These are phyloP conservation scores for Carassius auratus DNA, from an alignment of 2,113 vertebrate genomes.

Conservation along the genomic window DNA sequence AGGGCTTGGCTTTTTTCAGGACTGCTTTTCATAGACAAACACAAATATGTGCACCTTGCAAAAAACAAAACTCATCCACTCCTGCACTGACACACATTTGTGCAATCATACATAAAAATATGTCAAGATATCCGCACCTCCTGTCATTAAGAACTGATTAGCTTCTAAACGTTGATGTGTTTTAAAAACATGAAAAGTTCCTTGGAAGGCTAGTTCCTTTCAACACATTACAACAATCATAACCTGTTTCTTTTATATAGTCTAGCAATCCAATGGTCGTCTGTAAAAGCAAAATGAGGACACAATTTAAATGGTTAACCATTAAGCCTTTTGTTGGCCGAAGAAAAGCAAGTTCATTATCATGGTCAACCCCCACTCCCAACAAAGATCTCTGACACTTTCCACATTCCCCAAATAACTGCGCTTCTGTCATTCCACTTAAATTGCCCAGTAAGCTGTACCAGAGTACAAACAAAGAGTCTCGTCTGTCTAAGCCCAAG, in stretches of 20 bases:
- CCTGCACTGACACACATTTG: background rate
- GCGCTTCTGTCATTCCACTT: slow-evolving; percentile 71
- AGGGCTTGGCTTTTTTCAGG: slow-evolving; percentile 57
- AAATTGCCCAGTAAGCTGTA: slow-evolving; percentile 68
- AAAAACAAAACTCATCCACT: slow-evolving; percentile 32
- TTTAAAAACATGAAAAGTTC: background rate
- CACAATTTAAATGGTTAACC: slow-evolving; percentile 47
- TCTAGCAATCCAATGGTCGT: slow-evolving; percentile 10
- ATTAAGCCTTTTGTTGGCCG: slow-evolving; percentile 4
- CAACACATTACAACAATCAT: background rate
- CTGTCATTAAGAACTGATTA: background rate
- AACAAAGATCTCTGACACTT: slow-evolving; percentile 61
- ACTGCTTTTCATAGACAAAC: slow-evolving; percentile 60
- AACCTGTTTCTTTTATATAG: background rate
- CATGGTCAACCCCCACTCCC: slow-evolving; percentile 46
- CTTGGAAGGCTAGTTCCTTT: background rate
- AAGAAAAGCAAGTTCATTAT: slow-evolving; percentile 67
- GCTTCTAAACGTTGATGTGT: background rate
- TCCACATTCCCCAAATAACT: slow-evolving; percentile 76
- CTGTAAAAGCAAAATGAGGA: slow-evolving; percentile 19
- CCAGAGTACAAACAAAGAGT: slow-evolving; percentile 66
- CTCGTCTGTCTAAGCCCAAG: slow-evolving; percentile 57
- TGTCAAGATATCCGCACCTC: background rate
- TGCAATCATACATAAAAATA: background rate
- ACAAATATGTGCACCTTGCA: slow-evolving; percentile 48